Base-by-base conservation (phyloP, 2,113 vertebrate species). In the Poeciliopsis occidentalis region DNA sequence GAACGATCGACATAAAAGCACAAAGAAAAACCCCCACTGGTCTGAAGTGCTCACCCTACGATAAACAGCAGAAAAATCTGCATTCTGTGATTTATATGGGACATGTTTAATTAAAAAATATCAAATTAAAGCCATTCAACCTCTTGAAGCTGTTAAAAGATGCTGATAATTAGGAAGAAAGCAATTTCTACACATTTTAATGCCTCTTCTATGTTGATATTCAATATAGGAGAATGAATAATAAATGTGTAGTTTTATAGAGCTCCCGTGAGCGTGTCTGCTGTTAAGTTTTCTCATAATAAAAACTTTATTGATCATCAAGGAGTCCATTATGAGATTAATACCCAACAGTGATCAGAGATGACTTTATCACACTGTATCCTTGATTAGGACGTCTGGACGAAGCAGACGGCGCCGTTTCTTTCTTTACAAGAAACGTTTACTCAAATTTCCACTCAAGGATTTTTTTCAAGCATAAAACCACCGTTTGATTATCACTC, bases 251-350 rank as follows among this genome's bases (percentile, higher is more conserved):
- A 62, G 67, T 29, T 73, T 67, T 31, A 60, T 61, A 26, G 71
- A 71, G 71, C 44, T 88, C 88, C 86, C 83, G 68, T 83, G 78
- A 74, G 76, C 73, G 77, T 79, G 75, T 70, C 22, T 57, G 24
- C 22, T n/a, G 51, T n/a, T 57, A 17, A 0, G 17, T 57, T 57
- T 57, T 24, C 5, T 57, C 51, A 47, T 47, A n/a, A n/a, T 54
- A 27, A 8, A 74, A 64, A 68, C 12, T 75, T 87, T 84, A 89
- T 71, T 60, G 76, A 79, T 66, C 57, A 31, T 73, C 60, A 37
- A 24, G 29, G 67, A 74, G 47, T 80, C 74, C 75, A 76, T 80
- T 84, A 87, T 11, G 17, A 30, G 75, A 85, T 80, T 76, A 80
- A 83, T 44, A 73, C 74, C 80, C 41, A 70, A 30, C 1, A 41